Conservation (phyloP, 2,113 vertebrate species). For the Anas platyrhynchos region DNA sequence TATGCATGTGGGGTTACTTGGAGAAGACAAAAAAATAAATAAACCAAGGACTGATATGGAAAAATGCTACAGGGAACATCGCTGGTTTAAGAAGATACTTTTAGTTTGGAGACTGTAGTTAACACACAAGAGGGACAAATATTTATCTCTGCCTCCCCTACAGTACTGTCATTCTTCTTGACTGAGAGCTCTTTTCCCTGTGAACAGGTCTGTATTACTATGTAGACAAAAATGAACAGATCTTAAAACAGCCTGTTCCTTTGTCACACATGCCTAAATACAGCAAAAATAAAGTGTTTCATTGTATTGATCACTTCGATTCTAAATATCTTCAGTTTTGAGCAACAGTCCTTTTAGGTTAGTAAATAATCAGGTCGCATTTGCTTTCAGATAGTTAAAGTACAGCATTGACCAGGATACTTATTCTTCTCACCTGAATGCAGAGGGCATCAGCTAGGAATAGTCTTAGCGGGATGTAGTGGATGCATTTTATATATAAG, state of each 20-base stretch:
- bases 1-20: background rate
- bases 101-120: background rate
- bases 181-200: background rate
- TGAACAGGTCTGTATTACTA: background rate
- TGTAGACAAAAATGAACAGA: background rate
- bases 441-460: background rate
- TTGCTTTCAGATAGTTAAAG: background rate
- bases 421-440: background rate
- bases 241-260: background rate
- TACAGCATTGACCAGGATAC: background rate
- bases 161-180: background rate
- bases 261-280: background rate
- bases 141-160: background rate
- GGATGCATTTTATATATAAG: background rate
- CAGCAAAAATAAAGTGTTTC: background rate
- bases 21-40: background rate
- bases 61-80: background rate
- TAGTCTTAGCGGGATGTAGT: background rate
- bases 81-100: background rate
- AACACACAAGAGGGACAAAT: background rate
- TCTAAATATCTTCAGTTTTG: background rate
- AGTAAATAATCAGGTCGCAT: background rate
- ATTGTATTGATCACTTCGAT: background rate
- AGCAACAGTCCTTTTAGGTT: background rate
- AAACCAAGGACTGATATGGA: background rate